A percentile compares a stretch with the other conserved stretches of the same genome.
These are phyloP conservation scores for Xiphophorus birchmanni DNA, from an alignment of 2,797 vertebrate genomes.

Conservation along the genomic window DNA sequence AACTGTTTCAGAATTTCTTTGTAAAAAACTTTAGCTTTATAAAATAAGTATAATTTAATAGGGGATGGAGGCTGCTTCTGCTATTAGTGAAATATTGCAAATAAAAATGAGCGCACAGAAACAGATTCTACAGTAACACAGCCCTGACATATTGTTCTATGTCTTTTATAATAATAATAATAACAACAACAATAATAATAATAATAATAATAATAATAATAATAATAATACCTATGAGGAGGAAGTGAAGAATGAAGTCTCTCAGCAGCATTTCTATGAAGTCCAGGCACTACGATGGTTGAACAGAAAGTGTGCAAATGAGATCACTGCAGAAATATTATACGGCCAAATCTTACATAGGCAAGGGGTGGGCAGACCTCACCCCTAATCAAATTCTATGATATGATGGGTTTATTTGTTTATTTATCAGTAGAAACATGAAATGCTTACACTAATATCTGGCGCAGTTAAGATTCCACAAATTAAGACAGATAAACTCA, in stretches of 20 bases:
- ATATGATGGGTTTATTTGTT: neutral
- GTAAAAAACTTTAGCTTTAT: neutral
- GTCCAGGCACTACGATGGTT: neutral
- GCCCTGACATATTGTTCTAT: neutral
- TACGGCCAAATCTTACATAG: neutral
- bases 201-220: neutral
- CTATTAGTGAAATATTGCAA: neutral
- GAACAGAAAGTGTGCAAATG: neutral
- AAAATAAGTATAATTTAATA: neutral
- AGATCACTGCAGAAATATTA: conserved; percentile 1
- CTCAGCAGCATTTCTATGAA: conserved; percentile 10
- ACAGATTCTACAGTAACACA: neutral
- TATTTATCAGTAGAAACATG: neutral
- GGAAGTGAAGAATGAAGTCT: conserved; percentile 27
- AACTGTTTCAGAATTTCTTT: neutral
- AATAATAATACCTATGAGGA: conserved; percentile 35
- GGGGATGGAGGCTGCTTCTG: neutral
- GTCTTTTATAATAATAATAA: neutral
- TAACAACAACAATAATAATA: neutral
- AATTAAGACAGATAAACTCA: neutral
- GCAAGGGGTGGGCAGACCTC: conserved; percentile 2
- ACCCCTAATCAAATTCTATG: neutral
- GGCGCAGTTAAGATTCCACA: neutral
- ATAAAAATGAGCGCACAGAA: neutral
- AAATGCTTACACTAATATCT: neutral